Conservation (phyloP, 2,888 invertebrate species). For the Hedya salicella region DNA sequence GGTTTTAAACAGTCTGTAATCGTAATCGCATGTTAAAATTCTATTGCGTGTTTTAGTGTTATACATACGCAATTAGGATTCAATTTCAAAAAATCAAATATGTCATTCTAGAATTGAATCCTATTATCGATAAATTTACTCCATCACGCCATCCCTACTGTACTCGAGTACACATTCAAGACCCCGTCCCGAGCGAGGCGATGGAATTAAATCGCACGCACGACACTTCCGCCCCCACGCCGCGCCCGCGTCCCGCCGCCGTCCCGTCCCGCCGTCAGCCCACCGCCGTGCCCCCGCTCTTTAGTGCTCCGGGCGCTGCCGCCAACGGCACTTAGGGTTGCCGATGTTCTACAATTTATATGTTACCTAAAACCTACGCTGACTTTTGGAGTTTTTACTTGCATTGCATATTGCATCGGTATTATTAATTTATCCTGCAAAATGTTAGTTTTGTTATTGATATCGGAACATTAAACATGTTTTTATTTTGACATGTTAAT, state of each 20-base stretch:
- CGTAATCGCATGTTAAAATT: too few species aligned
- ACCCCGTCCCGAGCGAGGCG: constrained; percentile 73
- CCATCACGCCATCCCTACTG: constrained; percentile 30
- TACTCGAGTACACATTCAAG: constrained; percentile 52
- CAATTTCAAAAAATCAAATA: too few species aligned
- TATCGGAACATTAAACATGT: too few species aligned
- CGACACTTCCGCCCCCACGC: constrained; percentile 73
- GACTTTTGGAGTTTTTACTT: neutral
- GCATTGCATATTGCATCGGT: too few species aligned
- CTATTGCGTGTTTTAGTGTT: too few species aligned
- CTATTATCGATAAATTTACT: constrained; percentile 1
- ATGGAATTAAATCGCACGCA: constrained; percentile 85
- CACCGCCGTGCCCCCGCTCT: constrained; percentile 36
- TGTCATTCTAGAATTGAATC: too few species aligned
- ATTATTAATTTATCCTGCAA: too few species aligned
- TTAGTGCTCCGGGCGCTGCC: constrained; percentile 48
- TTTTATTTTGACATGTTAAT: too few species aligned
- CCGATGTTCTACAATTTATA: constrained; percentile 13
- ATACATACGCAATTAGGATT: too few species aligned
- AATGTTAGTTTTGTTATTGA: too few species aligned
- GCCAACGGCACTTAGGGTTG: constrained; percentile 30
- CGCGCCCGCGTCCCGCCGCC: constrained; percentile 50
- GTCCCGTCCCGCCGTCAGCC: constrained; percentile 54
- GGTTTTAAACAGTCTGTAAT: too few species aligned
- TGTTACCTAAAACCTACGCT: neutral